phyloP scores from a whole-genome alignment of 1,140 invertebrate species.

The Brachionus rotundiformis region DNA sequence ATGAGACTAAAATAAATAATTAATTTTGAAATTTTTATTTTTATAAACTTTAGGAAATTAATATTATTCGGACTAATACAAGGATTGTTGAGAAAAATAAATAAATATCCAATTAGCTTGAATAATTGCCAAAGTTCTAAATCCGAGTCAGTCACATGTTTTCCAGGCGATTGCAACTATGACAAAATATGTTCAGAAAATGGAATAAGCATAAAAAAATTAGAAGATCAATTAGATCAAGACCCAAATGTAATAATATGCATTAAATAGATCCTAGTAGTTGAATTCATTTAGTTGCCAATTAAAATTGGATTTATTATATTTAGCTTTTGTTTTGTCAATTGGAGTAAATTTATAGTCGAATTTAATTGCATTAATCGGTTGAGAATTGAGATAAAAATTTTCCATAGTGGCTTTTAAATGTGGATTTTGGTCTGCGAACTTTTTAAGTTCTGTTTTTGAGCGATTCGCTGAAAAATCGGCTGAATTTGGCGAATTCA shows the following conservation, averaged over 20 bases:
- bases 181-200: conserved; percentile 45
- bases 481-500: background rate
- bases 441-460: background rate
- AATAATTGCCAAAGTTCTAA: conserved; percentile 38
- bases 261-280: conserved; percentile 28
- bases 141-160: background rate
- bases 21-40: conserved; percentile 46
- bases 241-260: conserved; percentile 28
- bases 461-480: background rate
- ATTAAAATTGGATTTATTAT: conserved; percentile 40
- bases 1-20: background rate
- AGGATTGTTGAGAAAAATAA: conserved; percentile 78
- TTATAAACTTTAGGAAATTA: conserved; percentile 72
- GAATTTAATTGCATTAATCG: background rate
- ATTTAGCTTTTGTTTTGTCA: background rate
- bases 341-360: conserved; percentile 9
- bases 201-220: conserved; percentile 29
- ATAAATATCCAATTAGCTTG: conserved; percentile 68
- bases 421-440: conserved; percentile 12
- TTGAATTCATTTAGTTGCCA: conserved; percentile 43
- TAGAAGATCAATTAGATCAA: conserved; percentile 43
- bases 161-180: conserved; percentile 15
- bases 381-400: background rate
- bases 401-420: background rate
- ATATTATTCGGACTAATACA: conserved; percentile 86